Conservation (phyloP, 92 coral and sea anemone species). For the Epizoanthus fatuus region DNA sequence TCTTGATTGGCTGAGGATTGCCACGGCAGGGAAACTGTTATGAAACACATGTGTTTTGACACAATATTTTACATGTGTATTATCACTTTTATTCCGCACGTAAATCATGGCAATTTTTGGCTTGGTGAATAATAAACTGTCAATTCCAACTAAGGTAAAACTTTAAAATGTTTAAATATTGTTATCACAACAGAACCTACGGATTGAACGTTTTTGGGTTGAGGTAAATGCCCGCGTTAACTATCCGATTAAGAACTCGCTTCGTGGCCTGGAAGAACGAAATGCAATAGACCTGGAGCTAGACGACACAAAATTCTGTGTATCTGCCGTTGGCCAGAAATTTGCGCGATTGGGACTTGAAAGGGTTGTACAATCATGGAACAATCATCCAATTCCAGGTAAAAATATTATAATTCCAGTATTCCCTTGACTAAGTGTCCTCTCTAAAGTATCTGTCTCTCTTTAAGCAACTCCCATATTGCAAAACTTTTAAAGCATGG, state of each 20-base stretch:
- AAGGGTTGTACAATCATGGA: conserved; percentile 63
- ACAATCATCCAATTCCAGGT: conserved; percentile 73
- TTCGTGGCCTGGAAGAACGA: conserved; percentile 57
- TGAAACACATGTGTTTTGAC: background rate
- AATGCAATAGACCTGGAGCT: conserved; percentile 55
- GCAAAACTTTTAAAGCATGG: too few relatives aligned
- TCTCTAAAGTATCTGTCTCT: too few relatives aligned
- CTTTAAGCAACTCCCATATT: too few relatives aligned
- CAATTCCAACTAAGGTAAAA: background rate
- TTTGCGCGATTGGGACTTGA: conserved; percentile 41
- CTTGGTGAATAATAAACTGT: background rate
- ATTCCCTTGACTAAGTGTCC: too few relatives aligned
- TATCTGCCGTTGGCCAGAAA: conserved; percentile 47
- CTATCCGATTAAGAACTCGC: conserved; percentile 67
- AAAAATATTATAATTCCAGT: background rate
- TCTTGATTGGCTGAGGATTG: background rate
- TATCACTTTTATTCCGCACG: background rate
- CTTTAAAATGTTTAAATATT: background rate
- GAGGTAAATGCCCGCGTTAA: conserved; percentile 75
- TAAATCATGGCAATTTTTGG: background rate
- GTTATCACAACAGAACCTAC: conserved; percentile 44
- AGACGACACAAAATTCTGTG: conserved; percentile 54
- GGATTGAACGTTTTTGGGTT: conserved; percentile 70
- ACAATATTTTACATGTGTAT: background rate
- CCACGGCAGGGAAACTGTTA: background rate